Conservation (phyloP, 2,888 invertebrate species). For the Caenorhabditis doughertyi region DNA sequence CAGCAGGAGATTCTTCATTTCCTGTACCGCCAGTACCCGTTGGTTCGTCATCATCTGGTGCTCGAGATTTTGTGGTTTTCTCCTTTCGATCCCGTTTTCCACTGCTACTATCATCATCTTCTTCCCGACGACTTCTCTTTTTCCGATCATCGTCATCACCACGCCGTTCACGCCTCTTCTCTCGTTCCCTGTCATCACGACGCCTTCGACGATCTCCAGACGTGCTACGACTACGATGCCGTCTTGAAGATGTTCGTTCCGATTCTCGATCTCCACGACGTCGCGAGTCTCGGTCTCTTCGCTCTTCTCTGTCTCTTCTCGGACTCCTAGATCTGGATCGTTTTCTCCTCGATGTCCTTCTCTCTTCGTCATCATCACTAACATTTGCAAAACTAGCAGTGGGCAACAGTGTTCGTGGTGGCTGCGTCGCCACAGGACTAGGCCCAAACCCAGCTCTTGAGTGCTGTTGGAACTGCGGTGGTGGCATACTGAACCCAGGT, state of each 20-base stretch:
- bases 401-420: constrained; percentile 9
- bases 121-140: constrained; percentile 48
- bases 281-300: constrained; percentile 27
- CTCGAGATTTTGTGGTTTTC: constrained; percentile 34
- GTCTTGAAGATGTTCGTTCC: constrained; percentile 23
- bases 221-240: constrained; percentile 58
- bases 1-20: constrained; percentile 21
- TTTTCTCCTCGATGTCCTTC: constrained; percentile 40
- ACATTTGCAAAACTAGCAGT: background rate
- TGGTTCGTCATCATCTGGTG: constrained; percentile 26
- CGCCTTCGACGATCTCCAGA: constrained; percentile 56
- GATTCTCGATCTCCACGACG: constrained; percentile 35
- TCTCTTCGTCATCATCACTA: constrained; percentile 52
- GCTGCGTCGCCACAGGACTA: background rate
- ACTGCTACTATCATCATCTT: constrained; percentile 52
- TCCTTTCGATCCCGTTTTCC: constrained; percentile 14
- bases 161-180: constrained; percentile 51
- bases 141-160: constrained; percentile 60
- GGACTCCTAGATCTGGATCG: constrained; percentile 58
- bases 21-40: constrained; percentile 13
- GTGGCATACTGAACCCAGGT: constrained; percentile 56
- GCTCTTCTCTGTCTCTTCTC: constrained; percentile 19
- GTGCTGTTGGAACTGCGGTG: constrained; percentile 50
- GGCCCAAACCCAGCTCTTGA: constrained; percentile 50
- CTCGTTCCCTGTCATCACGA: constrained; percentile 64